These are phyloP conservation scores for Murina feae DNA, from an alignment of 2,113 vertebrate species.

Conservation along the genomic window DNA sequence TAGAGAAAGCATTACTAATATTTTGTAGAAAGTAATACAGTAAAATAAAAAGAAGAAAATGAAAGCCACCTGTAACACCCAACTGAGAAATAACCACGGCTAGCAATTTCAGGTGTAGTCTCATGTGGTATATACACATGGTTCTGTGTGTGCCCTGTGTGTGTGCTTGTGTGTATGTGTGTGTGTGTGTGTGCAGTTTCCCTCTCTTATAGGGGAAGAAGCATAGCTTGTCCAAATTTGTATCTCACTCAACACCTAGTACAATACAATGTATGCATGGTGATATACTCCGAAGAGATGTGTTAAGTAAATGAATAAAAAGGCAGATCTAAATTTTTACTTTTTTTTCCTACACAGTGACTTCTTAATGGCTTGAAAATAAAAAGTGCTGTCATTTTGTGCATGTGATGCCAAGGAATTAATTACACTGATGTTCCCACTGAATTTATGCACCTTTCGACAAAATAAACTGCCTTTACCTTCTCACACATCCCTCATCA, in stretches of 20 bases:
- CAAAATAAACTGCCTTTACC: neutral
- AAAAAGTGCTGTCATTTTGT: neutral
- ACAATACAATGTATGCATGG: accelerated
- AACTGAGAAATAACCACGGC: neutral
- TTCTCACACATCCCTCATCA: accelerated
- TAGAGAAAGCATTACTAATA: neutral
- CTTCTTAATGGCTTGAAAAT: neutral
- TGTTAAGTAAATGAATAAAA: neutral
- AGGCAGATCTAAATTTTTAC: neutral
- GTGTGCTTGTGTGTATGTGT: accelerated
- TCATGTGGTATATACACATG: accelerated
- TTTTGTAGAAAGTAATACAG: neutral
- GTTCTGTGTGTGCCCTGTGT: neutral
- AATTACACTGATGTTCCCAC: neutral
- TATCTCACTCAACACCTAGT: accelerated
- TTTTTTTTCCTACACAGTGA: neutral
- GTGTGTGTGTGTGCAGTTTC: accelerated
- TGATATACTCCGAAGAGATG: neutral
- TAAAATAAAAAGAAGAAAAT: neutral
- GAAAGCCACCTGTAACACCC: accelerated
- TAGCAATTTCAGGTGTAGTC: accelerated
- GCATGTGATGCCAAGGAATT: neutral
- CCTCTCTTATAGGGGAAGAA: neutral
- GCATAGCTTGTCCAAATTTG: accelerated
- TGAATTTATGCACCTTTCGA: neutral